Percentiles rank a stretch among this genome's conserved stretches.
phyloP scores from a whole-genome alignment of 2,113 vertebrate species.

The Campylomormyrus numenius region DNA sequence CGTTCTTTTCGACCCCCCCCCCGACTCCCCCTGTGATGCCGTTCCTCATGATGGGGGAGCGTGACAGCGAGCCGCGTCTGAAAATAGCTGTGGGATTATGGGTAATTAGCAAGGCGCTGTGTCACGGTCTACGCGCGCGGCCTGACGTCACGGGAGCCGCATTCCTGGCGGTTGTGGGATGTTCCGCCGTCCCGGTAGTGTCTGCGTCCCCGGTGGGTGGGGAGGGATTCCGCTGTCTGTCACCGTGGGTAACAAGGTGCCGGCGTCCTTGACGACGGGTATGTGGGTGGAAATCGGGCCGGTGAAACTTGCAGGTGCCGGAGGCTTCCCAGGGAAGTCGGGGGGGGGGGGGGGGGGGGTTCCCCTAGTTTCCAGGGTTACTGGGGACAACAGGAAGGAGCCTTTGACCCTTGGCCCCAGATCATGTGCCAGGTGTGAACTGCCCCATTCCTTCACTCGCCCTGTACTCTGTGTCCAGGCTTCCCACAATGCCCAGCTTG shows the following conservation, averaged over 20 bases:
- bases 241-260: neutral
- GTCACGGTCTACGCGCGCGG: conserved; percentile 21
- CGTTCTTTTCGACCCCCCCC: neutral
- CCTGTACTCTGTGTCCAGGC: neutral
- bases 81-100: conserved; percentile 30
- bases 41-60: neutral
- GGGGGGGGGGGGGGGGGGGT: neutral
- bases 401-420: neutral
- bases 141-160: conserved; percentile 22
- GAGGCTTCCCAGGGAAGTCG: neutral
- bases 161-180: conserved; percentile 28
- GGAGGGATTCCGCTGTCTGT: neutral
- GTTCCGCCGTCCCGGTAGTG: conserved; percentile 6
- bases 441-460: neutral
- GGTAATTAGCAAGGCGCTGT: conserved; percentile 20
- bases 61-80: conserved; percentile 2
- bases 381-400: neutral
- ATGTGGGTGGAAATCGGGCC: neutral
- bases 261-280: neutral
- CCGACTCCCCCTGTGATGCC: neutral
- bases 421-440: neutral
- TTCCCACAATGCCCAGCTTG: neutral
- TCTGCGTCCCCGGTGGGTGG: neutral
- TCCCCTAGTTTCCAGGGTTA: neutral
- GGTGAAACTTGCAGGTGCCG: neutral